phyloP scores from a whole-genome alignment of 2,888 invertebrate genomes.

The Drosophila demipolita region DNA sequence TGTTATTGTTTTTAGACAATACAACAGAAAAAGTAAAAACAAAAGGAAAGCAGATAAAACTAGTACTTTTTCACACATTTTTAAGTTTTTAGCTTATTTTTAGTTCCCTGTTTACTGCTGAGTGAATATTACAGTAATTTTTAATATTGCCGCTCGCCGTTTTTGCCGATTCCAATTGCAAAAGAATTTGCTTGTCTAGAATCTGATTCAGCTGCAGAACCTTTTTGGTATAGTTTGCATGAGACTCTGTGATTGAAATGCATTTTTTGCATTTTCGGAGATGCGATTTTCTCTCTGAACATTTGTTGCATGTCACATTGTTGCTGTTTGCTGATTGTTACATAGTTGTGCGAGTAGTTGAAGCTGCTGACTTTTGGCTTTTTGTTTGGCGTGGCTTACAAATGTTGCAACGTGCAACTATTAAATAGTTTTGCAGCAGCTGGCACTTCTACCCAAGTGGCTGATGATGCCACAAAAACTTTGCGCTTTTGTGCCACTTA shows the following conservation, averaged over 20 bases:
- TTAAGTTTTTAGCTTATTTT: conserved; percentile 30
- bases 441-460: conserved; percentile 65
- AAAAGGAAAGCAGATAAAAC: conserved; percentile 1
- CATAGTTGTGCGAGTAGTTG: conserved; percentile 58
- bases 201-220: conserved; percentile 22
- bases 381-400: conserved; percentile 59
- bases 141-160: conserved; percentile 32
- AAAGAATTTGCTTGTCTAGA: conserved; percentile 37
- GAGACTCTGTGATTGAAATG: conserved; percentile 65
- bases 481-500: conserved; percentile 62
- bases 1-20: conserved; percentile 35
- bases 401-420: conserved; percentile 75
- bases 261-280: conserved; percentile 43
- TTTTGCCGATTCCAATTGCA: conserved; percentile 44
- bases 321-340: conserved; percentile 57
- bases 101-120: conserved; percentile 39
- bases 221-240: conserved; percentile 49
- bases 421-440: conserved; percentile 72
- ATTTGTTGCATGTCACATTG: conserved; percentile 79
- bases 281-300: conserved; percentile 50
- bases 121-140: conserved; percentile 57
- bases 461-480: conserved; percentile 51
- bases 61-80: conserved; percentile 14
- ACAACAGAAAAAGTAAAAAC: conserved; percentile 7
- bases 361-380: conserved; percentile 51